phyloP scores from a whole-genome alignment of 2,888 invertebrate species.

The Teleiodes luculella region DNA sequence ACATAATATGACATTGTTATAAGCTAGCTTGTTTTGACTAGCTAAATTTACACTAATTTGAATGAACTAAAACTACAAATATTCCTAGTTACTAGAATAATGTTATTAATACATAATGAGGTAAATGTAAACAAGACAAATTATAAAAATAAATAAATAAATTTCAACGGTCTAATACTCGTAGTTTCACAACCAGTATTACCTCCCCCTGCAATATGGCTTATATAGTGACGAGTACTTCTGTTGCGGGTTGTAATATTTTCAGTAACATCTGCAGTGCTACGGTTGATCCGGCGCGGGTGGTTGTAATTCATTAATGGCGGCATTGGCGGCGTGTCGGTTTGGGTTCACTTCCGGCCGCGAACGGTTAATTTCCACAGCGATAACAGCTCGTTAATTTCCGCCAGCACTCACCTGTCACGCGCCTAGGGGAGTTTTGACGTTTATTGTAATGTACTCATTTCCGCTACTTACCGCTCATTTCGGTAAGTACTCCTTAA shows the following conservation, averaged over 20 bases:
- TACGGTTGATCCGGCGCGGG: background rate
- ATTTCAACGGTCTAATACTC: too few relatives aligned
- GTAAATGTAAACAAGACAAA: too few relatives aligned
- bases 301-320: conserved; percentile 10
- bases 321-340: conserved; percentile 3
- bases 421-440: conserved; percentile 8
- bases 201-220: background rate
- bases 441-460: conserved; percentile 10
- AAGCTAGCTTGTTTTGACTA: too few relatives aligned
- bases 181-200: background rate
- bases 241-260: background rate
- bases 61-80: too few relatives aligned
- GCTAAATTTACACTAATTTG: too few relatives aligned
- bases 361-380: conserved; percentile 13
- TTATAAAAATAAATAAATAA: too few relatives aligned
- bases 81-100: too few relatives aligned
- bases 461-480: conserved; percentile 11
- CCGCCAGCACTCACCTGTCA: conserved; percentile 15
- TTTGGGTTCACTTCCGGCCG: conserved; percentile 7
- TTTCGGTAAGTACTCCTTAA: conserved; percentile 1
- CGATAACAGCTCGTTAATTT: conserved; percentile 15
- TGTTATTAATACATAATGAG: too few relatives aligned
- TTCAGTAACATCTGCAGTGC: conserved; percentile 4
- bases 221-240: too few relatives aligned
- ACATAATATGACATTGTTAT: too few relatives aligned